These are phyloP conservation scores for Corynorhinus townsendii DNA, from an alignment of 2,113 vertebrate species.

Conservation along the genomic window DNA sequence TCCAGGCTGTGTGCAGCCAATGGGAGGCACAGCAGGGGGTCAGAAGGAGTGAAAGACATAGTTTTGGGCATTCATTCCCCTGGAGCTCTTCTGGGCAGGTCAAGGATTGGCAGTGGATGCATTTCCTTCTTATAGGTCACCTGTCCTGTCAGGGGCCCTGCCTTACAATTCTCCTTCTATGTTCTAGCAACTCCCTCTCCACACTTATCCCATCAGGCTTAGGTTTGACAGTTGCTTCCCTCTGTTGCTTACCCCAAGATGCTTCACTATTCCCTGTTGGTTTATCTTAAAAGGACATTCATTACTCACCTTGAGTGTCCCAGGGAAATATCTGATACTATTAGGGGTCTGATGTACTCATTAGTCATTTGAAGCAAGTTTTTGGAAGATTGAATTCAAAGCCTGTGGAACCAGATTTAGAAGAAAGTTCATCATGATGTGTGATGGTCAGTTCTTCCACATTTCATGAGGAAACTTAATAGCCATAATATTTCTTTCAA, in stretches of 20 bases:
- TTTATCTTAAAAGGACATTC: background rate
- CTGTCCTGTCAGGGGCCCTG: no score
- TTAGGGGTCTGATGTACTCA: background rate
- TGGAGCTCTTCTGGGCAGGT: background rate
- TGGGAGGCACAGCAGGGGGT: background rate
- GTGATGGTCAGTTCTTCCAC: background rate
- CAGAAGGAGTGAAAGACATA: accelerated
- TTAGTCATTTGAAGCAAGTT: background rate
- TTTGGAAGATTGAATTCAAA: background rate
- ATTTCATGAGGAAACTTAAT: background rate
- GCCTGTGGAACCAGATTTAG: background rate
- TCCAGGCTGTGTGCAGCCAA: background rate
- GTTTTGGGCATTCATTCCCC: background rate
- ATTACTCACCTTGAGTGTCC: background rate
- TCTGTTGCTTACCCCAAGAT: background rate
- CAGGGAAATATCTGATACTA: background rate
- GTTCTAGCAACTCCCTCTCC: background rate
- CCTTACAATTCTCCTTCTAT: accelerated
- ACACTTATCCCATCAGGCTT: background rate
- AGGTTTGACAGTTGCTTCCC: background rate
- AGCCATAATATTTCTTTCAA: background rate
- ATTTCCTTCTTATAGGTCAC: background rate
- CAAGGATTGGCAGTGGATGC: accelerated
- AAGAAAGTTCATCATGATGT: background rate
- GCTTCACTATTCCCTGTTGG: background rate